phyloP scores from a whole-genome alignment of 2,888 invertebrate species.

The Kuschelorhynchus macadamiae region DNA sequence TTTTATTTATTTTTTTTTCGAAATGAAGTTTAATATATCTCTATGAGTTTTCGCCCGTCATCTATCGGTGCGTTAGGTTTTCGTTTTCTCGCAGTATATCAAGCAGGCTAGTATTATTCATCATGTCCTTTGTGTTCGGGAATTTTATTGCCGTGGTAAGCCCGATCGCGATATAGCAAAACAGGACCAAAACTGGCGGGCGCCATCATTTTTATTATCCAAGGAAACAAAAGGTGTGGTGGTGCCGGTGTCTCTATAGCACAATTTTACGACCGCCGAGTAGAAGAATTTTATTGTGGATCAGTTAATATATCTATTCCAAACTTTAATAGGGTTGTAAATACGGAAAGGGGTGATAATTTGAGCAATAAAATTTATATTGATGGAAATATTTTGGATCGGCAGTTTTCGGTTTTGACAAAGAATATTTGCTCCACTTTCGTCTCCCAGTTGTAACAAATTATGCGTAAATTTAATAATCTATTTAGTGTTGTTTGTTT shows the following conservation, averaged over 20 bases:
- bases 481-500: too few species aligned
- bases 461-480: too few species aligned
- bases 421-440: too few species aligned
- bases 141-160: conserved; percentile 18
- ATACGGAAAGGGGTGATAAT: conserved; percentile 20
- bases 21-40: too few species aligned
- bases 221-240: conserved; percentile 29
- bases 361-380: conserved; percentile 6
- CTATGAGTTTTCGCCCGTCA: too few species aligned
- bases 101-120: conserved; percentile 6
- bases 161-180: conserved; percentile 10
- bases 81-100: too few species aligned
- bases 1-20: too few species aligned
- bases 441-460: too few species aligned
- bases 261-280: conserved; percentile 19
- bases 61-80: too few species aligned
- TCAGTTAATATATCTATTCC: conserved; percentile 29
- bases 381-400: too few species aligned
- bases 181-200: conserved; percentile 20
- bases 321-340: conserved; percentile 19
- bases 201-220: conserved; percentile 33
- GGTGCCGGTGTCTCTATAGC: not conserved
- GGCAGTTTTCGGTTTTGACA: too few species aligned
- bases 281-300: conserved; percentile 32
- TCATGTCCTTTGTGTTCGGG: conserved; percentile 12